These are phyloP conservation scores for Pteronotus mesoamericanus DNA, from an alignment of 2,797 vertebrate species.

Conservation along the genomic window DNA sequence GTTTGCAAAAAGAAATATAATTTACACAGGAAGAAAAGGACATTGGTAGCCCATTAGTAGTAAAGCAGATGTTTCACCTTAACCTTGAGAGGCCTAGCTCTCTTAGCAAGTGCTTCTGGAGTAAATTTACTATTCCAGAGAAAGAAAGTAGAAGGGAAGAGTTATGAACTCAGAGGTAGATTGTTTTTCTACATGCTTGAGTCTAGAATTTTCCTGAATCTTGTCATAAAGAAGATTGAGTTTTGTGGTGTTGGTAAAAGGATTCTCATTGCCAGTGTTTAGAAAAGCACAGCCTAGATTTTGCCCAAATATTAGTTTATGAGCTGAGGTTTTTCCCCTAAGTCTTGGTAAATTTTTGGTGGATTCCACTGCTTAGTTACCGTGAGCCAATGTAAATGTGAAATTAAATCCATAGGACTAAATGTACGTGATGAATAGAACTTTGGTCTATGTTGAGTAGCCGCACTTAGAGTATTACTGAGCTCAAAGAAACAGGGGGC, in stretches of 20 bases:
- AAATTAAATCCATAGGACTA: constrained; percentile 63
- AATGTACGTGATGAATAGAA: constrained; percentile 45
- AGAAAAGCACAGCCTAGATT: neutral
- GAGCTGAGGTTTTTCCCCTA: neutral
- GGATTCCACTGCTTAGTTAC: constrained; percentile 48
- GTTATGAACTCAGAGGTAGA: neutral
- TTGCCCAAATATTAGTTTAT: constrained; percentile 6
- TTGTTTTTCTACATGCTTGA: neutral
- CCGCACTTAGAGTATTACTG: constrained; percentile 46
- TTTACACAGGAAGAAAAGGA: neutral
- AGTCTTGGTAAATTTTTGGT: constrained; percentile 18
- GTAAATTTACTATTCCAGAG: neutral
- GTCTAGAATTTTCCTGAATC: neutral
- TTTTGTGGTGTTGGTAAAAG: neutral
- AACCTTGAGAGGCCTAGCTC: neutral
- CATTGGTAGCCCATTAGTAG: neutral
- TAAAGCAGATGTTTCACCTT: neutral
- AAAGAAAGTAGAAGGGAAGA: neutral
- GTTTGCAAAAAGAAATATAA: neutral
- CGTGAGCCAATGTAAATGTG: constrained; percentile 40
- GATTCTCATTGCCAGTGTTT: neutral
- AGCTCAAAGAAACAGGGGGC: constrained; percentile 67
- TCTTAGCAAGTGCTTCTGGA: neutral
- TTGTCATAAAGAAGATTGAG: neutral
- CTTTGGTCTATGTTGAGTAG: constrained; percentile 61